A percentile compares a stretch with the other conserved stretches of the same genome.
phyloP scores from a whole-genome alignment of 2,797 vertebrate species.

The Silurus aristotelis region DNA sequence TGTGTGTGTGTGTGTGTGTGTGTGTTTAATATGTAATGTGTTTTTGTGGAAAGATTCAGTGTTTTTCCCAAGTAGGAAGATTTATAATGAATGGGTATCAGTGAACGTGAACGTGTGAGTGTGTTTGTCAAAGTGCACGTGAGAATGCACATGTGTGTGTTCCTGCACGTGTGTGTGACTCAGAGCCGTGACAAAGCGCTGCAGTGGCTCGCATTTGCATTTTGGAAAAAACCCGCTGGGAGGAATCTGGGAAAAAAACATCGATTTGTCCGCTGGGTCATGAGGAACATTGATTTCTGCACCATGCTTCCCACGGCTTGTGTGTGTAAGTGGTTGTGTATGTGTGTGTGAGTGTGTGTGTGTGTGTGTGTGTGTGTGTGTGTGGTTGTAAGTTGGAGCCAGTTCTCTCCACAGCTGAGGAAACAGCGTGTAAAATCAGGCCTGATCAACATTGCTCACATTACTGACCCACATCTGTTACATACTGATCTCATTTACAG shows the following conservation, averaged over 20 bases:
- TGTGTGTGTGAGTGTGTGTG: constrained; percentile 43
- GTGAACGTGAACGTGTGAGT: constrained; percentile 13
- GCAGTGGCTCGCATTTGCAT: constrained; percentile 47
- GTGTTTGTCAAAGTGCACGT: constrained; percentile 29
- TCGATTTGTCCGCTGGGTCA: constrained; percentile 33
- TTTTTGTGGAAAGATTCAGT: constrained; percentile 2
- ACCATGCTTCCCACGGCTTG: constrained; percentile 39
- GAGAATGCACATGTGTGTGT: constrained; percentile 40
- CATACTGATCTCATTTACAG: constrained; percentile 64
- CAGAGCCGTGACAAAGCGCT: constrained; percentile 46
- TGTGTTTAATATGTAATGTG: background rate
- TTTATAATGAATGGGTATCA: background rate
- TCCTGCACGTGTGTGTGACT: constrained; percentile 46
- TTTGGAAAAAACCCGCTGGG: constrained; percentile 42
- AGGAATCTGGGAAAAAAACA: constrained; percentile 31
- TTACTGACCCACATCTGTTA: constrained; percentile 68
- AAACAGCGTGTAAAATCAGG: constrained; percentile 60
- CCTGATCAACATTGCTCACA: constrained; percentile 66
- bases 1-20: constrained; percentile 18
- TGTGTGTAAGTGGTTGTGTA: constrained; percentile 34
- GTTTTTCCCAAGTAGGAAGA: background rate
- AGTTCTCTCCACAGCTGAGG: constrained; percentile 71
- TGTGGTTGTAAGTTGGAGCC: constrained; percentile 49
- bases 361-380: constrained; percentile 10
- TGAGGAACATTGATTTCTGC: constrained; percentile 40